A percentile compares a stretch with the other conserved stretches of the same genome.
Conservation (phyloP, 2,797 vertebrate species). For the Sphaeramia orbicularis region DNA sequence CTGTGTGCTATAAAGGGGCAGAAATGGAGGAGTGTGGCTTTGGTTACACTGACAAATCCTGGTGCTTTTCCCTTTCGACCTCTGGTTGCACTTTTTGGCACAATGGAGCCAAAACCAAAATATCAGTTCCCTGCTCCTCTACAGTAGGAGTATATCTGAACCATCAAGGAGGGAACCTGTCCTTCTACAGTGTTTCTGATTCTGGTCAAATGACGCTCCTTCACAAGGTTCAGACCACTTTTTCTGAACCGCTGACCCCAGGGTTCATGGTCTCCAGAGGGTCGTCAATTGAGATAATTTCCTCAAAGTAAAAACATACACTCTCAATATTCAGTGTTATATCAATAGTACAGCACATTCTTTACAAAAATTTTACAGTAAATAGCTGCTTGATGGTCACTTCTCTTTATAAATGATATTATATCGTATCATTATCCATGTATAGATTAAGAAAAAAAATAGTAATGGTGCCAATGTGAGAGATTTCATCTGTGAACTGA, state of each 20-base stretch:
- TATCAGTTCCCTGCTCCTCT: slow-evolving; percentile 3
- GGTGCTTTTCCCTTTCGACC: slow-evolving; percentile 55
- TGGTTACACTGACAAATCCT: slow-evolving; percentile 47
- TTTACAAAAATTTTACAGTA: background rate
- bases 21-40: slow-evolving; percentile 44
- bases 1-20: slow-evolving; percentile 50
- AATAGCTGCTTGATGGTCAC: background rate
- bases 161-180: slow-evolving; percentile 40
- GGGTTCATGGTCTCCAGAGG: slow-evolving; percentile 61
- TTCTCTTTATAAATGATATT: background rate
- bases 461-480: background rate
- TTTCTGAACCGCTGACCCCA: slow-evolving; percentile 57
- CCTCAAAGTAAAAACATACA: background rate
- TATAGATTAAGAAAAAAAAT: background rate
- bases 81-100: slow-evolving; percentile 53
- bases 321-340: too few species aligned
- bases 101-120: slow-evolving; percentile 20
- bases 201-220: slow-evolving; percentile 51
- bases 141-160: slow-evolving; percentile 63
- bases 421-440: too few species aligned
- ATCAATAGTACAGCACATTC: background rate
- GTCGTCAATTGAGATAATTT: slow-evolving; percentile 29
- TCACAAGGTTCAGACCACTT: slow-evolving; percentile 55
- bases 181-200: slow-evolving; percentile 49
- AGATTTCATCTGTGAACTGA: too few species aligned